These are phyloP conservation scores for Rhynchopsitta pachyrhyncha DNA, from an alignment of 2,113 vertebrate genomes.

Conservation along the genomic window DNA sequence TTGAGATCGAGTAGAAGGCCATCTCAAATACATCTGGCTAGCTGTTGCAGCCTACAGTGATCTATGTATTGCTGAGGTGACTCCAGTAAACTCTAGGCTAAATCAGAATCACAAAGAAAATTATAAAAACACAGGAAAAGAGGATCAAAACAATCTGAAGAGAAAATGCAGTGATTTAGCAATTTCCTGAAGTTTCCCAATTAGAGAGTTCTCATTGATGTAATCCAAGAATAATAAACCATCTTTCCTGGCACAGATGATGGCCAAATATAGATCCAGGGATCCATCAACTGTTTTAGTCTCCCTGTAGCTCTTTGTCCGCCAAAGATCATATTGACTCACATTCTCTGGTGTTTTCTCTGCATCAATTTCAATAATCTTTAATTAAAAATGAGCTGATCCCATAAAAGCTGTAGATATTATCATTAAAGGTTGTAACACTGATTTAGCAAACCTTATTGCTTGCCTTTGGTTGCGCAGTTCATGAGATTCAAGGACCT, in stretches of 20 bases:
- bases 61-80: neutral
- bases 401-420: neutral
- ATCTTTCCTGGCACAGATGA: neutral
- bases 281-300: neutral
- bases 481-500: neutral
- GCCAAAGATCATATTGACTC: neutral
- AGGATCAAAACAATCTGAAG: neutral
- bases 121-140: neutral
- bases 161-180: neutral
- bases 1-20: neutral
- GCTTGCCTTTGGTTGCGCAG: neutral
- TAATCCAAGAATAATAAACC: neutral
- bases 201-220: neutral
- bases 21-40: neutral
- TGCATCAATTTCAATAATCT: slow-evolving; percentile 10
- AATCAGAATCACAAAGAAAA: neutral
- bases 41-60: neutral
- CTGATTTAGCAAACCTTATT: neutral
- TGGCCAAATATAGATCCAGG: neutral
- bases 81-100: neutral
- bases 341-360: neutral
- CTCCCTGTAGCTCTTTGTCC: neutral
- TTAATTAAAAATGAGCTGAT: slow-evolving; percentile 13
- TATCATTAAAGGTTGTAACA: neutral
- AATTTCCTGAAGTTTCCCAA: neutral